Percentiles rank a stretch among this genome's conserved stretches.
Conservation (phyloP, 2,797 vertebrate species). For the Eremophila alpestris region DNA sequence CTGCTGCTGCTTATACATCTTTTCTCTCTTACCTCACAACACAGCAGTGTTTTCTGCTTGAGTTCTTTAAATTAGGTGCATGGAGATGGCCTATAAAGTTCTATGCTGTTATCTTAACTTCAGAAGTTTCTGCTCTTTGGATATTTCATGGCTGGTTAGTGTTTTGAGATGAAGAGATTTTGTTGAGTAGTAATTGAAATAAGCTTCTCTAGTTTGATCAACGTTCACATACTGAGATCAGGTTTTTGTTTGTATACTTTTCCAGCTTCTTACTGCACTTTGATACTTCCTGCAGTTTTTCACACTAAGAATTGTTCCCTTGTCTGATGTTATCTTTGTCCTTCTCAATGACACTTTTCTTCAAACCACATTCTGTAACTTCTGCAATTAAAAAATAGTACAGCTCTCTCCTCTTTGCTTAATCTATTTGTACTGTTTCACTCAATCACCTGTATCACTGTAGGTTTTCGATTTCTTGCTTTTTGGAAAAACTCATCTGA, state of each 20-base stretch:
- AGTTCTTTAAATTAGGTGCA: not conserved
- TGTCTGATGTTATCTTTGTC: not conserved
- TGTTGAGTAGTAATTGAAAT: not conserved
- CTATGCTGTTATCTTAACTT: not conserved
- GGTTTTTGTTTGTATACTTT: not conserved
- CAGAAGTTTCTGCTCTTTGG: not conserved
- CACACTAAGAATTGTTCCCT: not conserved
- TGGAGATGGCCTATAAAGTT: not conserved
- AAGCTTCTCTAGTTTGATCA: not conserved
- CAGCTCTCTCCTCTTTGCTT: not conserved
- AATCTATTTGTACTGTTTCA: not conserved
- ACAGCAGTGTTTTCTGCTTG: not conserved
- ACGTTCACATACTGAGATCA: not conserved
- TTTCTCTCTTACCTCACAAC: not conserved
- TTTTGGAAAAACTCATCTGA: not conserved
- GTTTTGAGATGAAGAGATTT: not conserved
- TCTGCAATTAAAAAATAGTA: not conserved
- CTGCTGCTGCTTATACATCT: not conserved
- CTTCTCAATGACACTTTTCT: not conserved
- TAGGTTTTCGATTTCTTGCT: not conserved
- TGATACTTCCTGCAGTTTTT: not conserved
- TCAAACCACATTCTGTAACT: not conserved
- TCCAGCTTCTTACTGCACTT: not conserved
- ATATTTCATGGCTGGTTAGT: not conserved
- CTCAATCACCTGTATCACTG: not conserved